Evolutionary conservation across 2,888 invertebrate genomes (phyloP), one percentile per base, ranked within the genome.

Genomic region (Argyra leucocephala): DNA sequence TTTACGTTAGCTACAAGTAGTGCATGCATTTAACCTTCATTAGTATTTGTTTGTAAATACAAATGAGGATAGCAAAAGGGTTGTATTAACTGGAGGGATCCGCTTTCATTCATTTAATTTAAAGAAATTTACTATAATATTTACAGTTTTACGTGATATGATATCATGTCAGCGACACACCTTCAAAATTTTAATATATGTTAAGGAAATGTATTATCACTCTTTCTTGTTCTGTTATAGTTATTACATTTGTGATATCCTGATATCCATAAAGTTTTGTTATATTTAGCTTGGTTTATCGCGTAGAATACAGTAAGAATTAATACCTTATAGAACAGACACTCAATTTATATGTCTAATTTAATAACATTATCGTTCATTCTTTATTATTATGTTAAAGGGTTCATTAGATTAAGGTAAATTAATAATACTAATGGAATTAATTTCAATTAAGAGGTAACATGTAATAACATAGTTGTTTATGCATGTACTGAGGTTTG

Each of bases 331-430:
- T n/a, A n/a, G 31, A 48, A 48, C 48, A 48, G n/a, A 48, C 5
- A 48, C 48, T 48, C 48, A 18, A 18, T 48, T 48, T 18, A 15
- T 5, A 15, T 48, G 15, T 48, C n/a, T 48, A 48, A 48, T 48
- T 48, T n/a, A 48, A 48, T 48, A 48, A 48, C n/a, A 48, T 48
- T 48, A 48, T 48, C 48, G 5, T 15, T 15, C 48, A n/a, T 48
- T 48, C 48, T 48, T 48, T 48, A 48, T 48, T 48, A 48, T 48
- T 48, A 12, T n/a, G 48, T 48, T 48, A 48, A 48, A 48, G 48
- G 48, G 48, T 48, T 48, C 1, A 48, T 48, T 18, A 48, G 48
- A 48, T 48, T 48, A 48, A 48, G 12, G 15, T 48, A 48, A 48
- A 48, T 48, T 48, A 48, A 48, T 48, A 48, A 18, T 18, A 18